phyloP scores from a whole-genome alignment of 1,140 invertebrate species.

The Aphis gossypii region DNA sequence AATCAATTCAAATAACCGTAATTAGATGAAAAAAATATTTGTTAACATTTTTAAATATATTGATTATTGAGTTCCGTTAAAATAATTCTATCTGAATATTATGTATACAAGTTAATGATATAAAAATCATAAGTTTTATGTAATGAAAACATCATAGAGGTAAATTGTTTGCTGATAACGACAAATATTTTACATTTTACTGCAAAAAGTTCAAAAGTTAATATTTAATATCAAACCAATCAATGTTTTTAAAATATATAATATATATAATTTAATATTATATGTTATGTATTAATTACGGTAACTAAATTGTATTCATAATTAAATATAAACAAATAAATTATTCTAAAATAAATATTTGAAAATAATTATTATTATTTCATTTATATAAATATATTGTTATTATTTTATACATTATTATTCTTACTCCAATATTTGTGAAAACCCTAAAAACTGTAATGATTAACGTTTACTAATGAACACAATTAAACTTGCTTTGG shows the following conservation, averaged over 20 bases:
- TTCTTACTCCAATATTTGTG: not conserved
- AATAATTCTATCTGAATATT: not conserved
- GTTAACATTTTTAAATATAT: not conserved
- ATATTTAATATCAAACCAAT: too few relatives aligned
- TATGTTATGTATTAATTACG: not conserved
- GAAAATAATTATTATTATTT: not conserved
- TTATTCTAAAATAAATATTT: not conserved
- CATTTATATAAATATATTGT: not conserved
- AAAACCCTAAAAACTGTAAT: not conserved
- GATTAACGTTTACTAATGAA: not conserved
- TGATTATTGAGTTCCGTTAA: not conserved
- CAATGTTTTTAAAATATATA: too few relatives aligned
- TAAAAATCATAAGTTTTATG: too few relatives aligned
- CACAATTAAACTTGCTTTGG: not conserved
- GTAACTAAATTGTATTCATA: not conserved
- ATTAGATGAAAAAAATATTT: not conserved
- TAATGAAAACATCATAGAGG: too few relatives aligned
- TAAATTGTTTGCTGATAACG: too few relatives aligned
- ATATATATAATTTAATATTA: too few relatives aligned
- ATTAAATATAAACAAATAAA: not conserved
- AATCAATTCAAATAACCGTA: not conserved
- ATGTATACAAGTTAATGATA: not conserved
- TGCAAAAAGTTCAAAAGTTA: too few relatives aligned
- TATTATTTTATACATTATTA: not conserved
- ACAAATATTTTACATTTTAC: too few relatives aligned